phyloP scores from a whole-genome alignment of 2,797 vertebrate genomes.

The Cercopithecus hamlyni region DNA sequence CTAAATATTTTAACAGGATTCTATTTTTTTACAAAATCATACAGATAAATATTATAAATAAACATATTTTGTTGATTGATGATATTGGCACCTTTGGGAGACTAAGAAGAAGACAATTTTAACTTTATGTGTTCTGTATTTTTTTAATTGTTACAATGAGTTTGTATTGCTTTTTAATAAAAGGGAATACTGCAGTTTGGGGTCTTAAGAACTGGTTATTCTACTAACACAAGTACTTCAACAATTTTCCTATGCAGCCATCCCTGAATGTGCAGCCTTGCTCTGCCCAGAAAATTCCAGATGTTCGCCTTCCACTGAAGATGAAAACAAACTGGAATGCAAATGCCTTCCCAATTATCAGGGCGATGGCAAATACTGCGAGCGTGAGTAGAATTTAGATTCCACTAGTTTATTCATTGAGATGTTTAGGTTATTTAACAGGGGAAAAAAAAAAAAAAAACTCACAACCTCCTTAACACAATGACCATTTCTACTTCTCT shows the following conservation, averaged over 20 bases:
- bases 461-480: not conserved
- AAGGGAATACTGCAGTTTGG: not conserved
- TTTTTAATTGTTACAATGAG: not conserved
- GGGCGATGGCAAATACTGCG: constrained; percentile 82
- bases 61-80: not conserved
- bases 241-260: constrained; percentile 82
- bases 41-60: not conserved
- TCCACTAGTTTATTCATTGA: not conserved
- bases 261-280: constrained; percentile 88
- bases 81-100: not conserved
- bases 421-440: not conserved
- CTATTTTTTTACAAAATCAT: not conserved
- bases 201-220: not conserved
- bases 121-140: not conserved
- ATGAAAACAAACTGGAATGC: constrained; percentile 85
- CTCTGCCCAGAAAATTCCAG: constrained; percentile 87
- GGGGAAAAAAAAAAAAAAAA: no score
- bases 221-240: not conserved
- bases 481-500: not conserved
- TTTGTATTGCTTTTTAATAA: not conserved
- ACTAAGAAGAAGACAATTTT: not conserved
- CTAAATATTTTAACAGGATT: not conserved
- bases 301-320: constrained; percentile 85
- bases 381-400: constrained; percentile 87
- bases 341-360: constrained; percentile 89